Evolutionary conservation across 1,140 invertebrate genomes (phyloP), one percentile per base, ranked within the genome.

Genomic region (Zaprionus taronus): DNA sequence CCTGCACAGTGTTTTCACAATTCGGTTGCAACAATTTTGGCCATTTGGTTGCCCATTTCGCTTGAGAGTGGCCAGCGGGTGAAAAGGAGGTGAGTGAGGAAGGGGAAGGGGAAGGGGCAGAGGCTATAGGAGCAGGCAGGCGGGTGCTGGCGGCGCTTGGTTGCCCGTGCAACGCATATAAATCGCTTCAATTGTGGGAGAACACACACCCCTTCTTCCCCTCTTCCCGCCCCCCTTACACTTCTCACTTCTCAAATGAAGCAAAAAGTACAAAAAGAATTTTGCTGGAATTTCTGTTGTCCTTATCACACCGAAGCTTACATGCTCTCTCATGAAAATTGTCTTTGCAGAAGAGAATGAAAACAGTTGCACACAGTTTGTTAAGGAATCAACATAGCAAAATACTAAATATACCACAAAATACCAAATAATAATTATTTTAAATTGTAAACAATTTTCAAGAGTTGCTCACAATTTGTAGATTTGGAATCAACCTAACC

Each of bases 141-240:
- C 14, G 15, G 15, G 15, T 41, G 38, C 38, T 47, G 41, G 41
- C n/a, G 47, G 47, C 47, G 47, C 47, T 24, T 24, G 47, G 20
- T 51, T 51, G 66, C 82, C 61, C 72, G 72, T 82, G 72, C 69
- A 79, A 53, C 60, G 80, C 80, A 80, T 83, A 87, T 87, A 80
- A 86, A 87, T 77, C 83, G 72, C 56, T 77, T 61, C 71, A 74
- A 77, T 76, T 67, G 71, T 62, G 31, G 31, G 31, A 9, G 58
- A 67, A 26, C 15, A 63, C 53, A 22, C 17, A 17, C 3, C 22
- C 22, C 31, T 15, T 9, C n/a, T 41, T 5, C 2, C 34, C 57
- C 7, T 31, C 22, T 22, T 22, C 22, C 22, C 22, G 2, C 11
- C 4, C 4, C 41, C n/a, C 15, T 17, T 47, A 3, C 44, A 62